Evolutionary conservation across 2,797 vertebrate genomes (phyloP), one percentile per base, ranked within the genome.

Genomic region (Triplophysa bombifrons): DNA sequence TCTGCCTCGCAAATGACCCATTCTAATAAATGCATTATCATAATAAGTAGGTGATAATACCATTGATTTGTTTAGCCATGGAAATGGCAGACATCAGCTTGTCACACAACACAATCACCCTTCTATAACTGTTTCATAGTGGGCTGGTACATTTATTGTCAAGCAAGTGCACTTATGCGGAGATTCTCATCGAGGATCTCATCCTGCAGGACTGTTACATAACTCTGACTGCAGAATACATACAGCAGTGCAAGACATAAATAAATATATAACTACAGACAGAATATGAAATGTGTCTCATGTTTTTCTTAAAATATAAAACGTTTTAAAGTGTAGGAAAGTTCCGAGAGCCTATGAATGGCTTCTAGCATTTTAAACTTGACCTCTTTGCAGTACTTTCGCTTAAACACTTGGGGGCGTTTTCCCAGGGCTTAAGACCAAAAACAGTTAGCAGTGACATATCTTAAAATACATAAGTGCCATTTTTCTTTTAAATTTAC

Each of bases 21-120:
- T 78, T 70, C 67, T 71, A 71, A 78, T 78, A 63, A 70, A 64
- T 63, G 58, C 76, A 78, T 64, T 70, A 71, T 78, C 58, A 71
- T 71, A 78, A 71, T 64, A 53, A 64, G 58, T 38, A 71, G 63
- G 67, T 63, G 63, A 65, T 65, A 65, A 65, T 12, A 65, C 34
- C 27, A 38, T 19, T 38, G 56, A 63, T 56, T 77, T n/a, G 25
- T 41, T 17, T n/a, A 78, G 53, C 27, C 75, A 61, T 51, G 66
- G 55, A 77, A 51, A 77, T 63, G 55, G 53, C 51, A 12, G 66
- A 76, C 64, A 64, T 58, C 64, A 17, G 75, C 30, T 77, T 44
- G 65, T 69, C 5, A 3, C 75, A 68, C 48, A 34, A 69, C 56
- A 69, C 34, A 30, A 70, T 69, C 25, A 19, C 27, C 41, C 44